Evolutionary conservation across 2,888 invertebrate species (phyloP), one percentile per base, ranked within the genome.

Genomic region (Drosophila siamana): DNA sequence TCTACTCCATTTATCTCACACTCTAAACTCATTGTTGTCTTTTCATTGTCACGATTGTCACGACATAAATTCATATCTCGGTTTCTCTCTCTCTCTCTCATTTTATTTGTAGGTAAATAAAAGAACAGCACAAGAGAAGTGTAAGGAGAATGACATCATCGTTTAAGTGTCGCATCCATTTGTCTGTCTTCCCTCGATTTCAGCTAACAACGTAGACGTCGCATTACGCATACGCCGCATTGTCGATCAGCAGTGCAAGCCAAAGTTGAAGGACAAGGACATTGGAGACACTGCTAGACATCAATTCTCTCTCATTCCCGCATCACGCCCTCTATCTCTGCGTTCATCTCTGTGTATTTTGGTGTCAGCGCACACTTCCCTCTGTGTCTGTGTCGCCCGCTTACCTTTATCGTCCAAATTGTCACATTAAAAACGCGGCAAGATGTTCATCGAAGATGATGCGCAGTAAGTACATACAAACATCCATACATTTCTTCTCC

Each of bases 401-500:
- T 52, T 52, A 47, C 44, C 38, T 48, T 48, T 38, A 67, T 44
- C 41, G 59, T 28, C 61, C 56, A 67, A 67, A 46, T 65, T 55
- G 61, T 50, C 68, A 44, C 54, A 64, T 43, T 50, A 61, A 62
- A 15, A 69, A 36, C 28, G 41, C 63, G 33, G 16, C 77, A 90
- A 86, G 78, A 90, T 90, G 90, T 90, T 90, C 81, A 90, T 90
- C 84, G 90, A 91, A 88, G 90, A 90, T 89, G 90, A 90, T 84
- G 91, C 91, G 78, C 89, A 90, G 90, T 90, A 87, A 91, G 90
- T 90, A 90, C 3, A 40, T 15, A 5, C 50, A 33, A 6, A 8
- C 40, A 50, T 24, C 4, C 11, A 47, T 47, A 48, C 36, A 48
- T 15, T 15, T n/a, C 8, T 47, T 11, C 4, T 43, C 51, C 46